Conservation (phyloP, 2,113 vertebrate species). For the Myotis davidii region DNA sequence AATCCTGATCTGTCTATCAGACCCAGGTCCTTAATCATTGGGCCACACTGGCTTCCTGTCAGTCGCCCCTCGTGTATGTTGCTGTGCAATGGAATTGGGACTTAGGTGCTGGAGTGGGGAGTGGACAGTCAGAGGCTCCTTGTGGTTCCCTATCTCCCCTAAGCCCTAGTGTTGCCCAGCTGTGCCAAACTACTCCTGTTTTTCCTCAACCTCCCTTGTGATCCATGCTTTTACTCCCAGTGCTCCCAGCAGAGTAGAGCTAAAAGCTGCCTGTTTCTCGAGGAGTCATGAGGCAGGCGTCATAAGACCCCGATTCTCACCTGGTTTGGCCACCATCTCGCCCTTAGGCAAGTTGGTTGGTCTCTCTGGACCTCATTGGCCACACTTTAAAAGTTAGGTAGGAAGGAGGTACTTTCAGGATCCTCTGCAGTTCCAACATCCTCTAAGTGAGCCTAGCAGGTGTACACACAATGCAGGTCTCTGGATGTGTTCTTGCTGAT, state of each 20-base stretch:
- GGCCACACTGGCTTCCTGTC: not conserved
- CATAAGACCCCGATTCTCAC: conserved; percentile 8
- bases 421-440: not conserved
- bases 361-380: not conserved
- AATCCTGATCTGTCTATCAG: not conserved
- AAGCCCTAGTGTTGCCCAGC: not conserved
- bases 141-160: not conserved
- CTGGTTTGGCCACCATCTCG: not conserved
- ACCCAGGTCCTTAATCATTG: not conserved
- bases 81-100: not conserved
- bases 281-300: not conserved
- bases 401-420: not conserved
- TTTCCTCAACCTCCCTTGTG: not conserved
- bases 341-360: not conserved
- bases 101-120: not conserved
- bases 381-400: not conserved
- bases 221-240: not conserved
- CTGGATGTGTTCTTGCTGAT: not conserved
- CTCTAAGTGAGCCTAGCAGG: not conserved
- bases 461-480: not conserved
- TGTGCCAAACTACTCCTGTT: not conserved
- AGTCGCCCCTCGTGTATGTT: not conserved
- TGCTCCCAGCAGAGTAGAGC: not conserved
- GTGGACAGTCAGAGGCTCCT: not conserved
- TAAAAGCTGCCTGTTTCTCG: not conserved